Conservation (phyloP, 2,888 invertebrate species). For the Drosophila engyochracea region DNA sequence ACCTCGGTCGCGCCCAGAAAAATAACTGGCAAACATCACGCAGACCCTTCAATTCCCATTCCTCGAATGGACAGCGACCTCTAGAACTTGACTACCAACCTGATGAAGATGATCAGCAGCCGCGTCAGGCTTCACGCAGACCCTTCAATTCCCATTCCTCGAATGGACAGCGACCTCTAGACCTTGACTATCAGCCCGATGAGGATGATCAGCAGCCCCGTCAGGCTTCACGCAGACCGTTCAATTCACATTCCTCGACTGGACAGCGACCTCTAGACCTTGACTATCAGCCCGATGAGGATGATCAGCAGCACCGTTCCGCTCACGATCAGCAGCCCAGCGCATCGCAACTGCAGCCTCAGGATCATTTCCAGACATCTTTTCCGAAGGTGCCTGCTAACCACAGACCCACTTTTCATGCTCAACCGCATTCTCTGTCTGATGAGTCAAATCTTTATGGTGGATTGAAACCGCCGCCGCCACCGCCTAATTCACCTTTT, state of each 20-base stretch:
- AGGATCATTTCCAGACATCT: slow-evolving; percentile 3
- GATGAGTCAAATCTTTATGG: slow-evolving; percentile 55
- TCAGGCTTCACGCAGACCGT: slow-evolving; percentile 5
- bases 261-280: slow-evolving; percentile 45
- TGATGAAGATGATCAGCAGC: background rate
- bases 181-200: slow-evolving; percentile 40
- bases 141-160: background rate
- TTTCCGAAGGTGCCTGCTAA: background rate
- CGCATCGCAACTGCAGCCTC: slow-evolving; percentile 18
- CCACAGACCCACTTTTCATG: slow-evolving; percentile 12
- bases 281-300: slow-evolving; percentile 32
- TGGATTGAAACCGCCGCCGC: slow-evolving; percentile 51
- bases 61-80: slow-evolving; percentile 38
- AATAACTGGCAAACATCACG: slow-evolving; percentile 41
- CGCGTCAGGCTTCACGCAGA: slow-evolving; percentile 4
- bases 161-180: slow-evolving; percentile 40
- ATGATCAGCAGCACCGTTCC: background rate
- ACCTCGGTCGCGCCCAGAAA: slow-evolving; percentile 56
- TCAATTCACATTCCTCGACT: background rate
- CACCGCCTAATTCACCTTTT: background rate
- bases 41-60: slow-evolving; percentile 1
- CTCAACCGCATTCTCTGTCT: background rate
- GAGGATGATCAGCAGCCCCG: background rate
- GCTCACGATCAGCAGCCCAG: slow-evolving; percentile 24
- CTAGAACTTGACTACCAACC: slow-evolving; percentile 42